Evolutionary conservation across 2,113 vertebrate species (phyloP).

Genomic region (Oplegnathus fasciatus): DNA sequence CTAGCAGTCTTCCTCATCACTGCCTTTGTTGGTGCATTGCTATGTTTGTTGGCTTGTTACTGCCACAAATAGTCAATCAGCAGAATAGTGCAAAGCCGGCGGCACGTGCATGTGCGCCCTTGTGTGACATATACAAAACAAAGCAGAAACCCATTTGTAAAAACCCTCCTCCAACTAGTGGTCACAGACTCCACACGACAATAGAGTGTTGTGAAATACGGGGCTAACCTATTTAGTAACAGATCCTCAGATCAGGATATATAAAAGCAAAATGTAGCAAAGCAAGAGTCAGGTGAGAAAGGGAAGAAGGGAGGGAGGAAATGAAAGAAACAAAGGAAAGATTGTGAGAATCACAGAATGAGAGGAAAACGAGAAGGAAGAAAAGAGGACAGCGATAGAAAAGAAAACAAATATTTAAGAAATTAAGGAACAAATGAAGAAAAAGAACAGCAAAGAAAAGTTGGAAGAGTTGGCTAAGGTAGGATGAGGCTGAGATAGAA

Average conservation of each 20-base stretch:
- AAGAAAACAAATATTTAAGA: background rate
- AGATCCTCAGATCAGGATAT: too few species aligned
- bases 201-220: background rate
- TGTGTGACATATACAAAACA: background rate
- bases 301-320: background rate
- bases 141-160: background rate
- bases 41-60: background rate
- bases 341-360: background rate
- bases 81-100: background rate
- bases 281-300: background rate
- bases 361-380: background rate
- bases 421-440: background rate
- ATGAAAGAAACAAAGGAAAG: background rate
- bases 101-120: fast-evolving
- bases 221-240: background rate
- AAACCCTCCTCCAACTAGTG: background rate
- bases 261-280: background rate
- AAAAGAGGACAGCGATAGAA: background rate
- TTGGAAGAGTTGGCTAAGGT: background rate
- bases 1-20: background rate
- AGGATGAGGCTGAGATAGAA: background rate
- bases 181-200: background rate
- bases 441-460: background rate
- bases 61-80: background rate
- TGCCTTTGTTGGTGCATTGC: background rate